A percentile compares a stretch with the other conserved stretches of the same genome.
These are phyloP conservation scores for Gambusia holbrooki DNA, from an alignment of 2,113 vertebrate genomes.

Conservation along the genomic window DNA sequence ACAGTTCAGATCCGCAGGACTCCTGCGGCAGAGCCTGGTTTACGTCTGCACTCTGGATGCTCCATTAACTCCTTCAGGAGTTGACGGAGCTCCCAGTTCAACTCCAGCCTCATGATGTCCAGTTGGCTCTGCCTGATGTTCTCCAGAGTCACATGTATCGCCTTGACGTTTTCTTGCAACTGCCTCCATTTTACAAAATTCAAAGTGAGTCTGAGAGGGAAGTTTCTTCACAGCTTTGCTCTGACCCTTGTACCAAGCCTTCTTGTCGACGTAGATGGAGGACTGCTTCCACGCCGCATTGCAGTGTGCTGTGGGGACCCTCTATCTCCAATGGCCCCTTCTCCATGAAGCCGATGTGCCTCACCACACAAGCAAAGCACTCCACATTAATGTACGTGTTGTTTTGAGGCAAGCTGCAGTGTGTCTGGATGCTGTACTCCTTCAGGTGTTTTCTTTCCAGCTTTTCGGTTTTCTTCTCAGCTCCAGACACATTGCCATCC, in stretches of 20 bases:
- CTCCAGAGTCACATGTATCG: slow-evolving; percentile 69
- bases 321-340: slow-evolving; percentile 71
- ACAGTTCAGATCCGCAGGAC: slow-evolving; percentile 75
- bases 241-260: slow-evolving; percentile 89
- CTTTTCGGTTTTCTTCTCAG: slow-evolving; percentile 78
- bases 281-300: slow-evolving; percentile 85
- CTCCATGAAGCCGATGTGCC: slow-evolving; percentile 81
- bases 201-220: slow-evolving; percentile 86
- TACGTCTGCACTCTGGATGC: slow-evolving; percentile 62
- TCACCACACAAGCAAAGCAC: slow-evolving; percentile 83
- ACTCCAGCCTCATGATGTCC: slow-evolving; percentile 82
- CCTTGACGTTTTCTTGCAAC: slow-evolving; percentile 81
- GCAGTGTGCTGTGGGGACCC: slow-evolving; percentile 76
- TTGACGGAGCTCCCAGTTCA: slow-evolving; percentile 85
- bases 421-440: slow-evolving; percentile 90
- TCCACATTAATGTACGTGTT: slow-evolving; percentile 90
- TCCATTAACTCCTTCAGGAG: slow-evolving; percentile 57
- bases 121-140: slow-evolving; percentile 81
- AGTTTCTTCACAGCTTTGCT: slow-evolving; percentile 79
- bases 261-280: slow-evolving; percentile 88
- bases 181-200: slow-evolving; percentile 84
- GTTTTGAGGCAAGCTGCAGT: slow-evolving; percentile 88
- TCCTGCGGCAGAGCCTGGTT: slow-evolving; percentile 80
- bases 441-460: slow-evolving; percentile 88
- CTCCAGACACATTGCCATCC: slow-evolving; percentile 70